Evolutionary conservation across 1,140 invertebrate genomes (phyloP).

Genomic region (Drosophila arawakana): DNA sequence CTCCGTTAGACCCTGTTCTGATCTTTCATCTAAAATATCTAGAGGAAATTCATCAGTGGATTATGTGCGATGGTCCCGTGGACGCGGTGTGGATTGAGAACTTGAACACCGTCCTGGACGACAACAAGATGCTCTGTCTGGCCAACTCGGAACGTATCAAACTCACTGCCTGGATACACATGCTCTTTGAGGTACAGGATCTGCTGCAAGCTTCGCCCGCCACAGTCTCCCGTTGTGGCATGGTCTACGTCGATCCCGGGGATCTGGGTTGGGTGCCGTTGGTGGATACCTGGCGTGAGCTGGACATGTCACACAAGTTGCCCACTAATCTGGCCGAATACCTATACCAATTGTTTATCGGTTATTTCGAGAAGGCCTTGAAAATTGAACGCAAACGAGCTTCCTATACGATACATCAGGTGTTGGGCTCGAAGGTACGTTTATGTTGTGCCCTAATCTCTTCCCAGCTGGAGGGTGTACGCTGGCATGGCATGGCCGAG

Average conservation of each 20-base stretch:
- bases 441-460: conserved; percentile 91
- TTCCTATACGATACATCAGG: conserved; percentile 88
- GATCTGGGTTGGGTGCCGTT: conserved; percentile 92
- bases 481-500: conserved; percentile 51
- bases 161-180: conserved; percentile 91
- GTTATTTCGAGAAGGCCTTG: conserved; percentile 88
- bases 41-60: conserved; percentile 91
- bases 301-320: conserved; percentile 86
- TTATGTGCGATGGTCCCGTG: conserved; percentile 95
- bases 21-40: not conserved
- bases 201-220: conserved; percentile 94
- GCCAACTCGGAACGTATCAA: conserved; percentile 96
- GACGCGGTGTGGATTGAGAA: conserved; percentile 98
- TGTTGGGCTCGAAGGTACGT: conserved; percentile 91
- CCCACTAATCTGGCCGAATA: conserved; percentile 86
- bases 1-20: no score
- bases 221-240: conserved; percentile 93
- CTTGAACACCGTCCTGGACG: conserved; percentile 96
- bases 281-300: conserved; percentile 92
- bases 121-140: conserved; percentile 96
- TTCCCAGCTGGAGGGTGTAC: conserved; percentile 86
- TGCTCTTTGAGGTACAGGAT: conserved; percentile 96
- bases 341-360: conserved; percentile 87
- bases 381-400: conserved; percentile 88
- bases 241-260: conserved; percentile 95